phyloP scores from a whole-genome alignment of 2,888 invertebrate species.

The Tyria jacobaeae region DNA sequence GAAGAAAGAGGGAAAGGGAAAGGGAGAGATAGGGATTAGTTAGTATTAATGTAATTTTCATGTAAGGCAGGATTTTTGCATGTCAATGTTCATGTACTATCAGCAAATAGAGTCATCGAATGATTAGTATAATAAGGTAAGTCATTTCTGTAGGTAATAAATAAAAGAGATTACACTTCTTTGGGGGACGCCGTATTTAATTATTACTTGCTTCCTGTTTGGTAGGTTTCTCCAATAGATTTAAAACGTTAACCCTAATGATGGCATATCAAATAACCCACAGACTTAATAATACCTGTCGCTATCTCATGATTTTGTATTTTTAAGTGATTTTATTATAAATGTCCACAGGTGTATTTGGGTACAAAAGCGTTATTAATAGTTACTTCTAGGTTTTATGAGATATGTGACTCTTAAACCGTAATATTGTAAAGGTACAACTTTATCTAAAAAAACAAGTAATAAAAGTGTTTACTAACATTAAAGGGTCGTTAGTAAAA shows the following conservation, averaged over 20 bases:
- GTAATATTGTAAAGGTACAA: slow-evolving; percentile 2
- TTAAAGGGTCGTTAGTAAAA: neutral
- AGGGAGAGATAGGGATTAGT: too few relatives aligned
- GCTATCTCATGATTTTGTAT: slow-evolving; percentile 13
- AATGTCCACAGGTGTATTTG: slow-evolving; percentile 1
- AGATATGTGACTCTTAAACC: neutral
- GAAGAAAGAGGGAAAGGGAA: too few relatives aligned
- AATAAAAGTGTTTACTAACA: slow-evolving; percentile 6
- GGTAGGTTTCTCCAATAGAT: neutral
- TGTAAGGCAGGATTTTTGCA: too few relatives aligned
- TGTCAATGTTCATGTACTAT: too few relatives aligned
- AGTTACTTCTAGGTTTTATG: slow-evolving; percentile 2
- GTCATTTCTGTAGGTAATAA: slow-evolving; percentile 4
- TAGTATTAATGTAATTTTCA: too few relatives aligned
- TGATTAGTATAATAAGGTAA: slow-evolving; percentile 1
- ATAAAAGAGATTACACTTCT: slow-evolving; percentile 7
- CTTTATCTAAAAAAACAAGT: slow-evolving; percentile 4
- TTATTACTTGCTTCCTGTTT: neutral
- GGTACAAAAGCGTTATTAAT: slow-evolving; percentile 13
- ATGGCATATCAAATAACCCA: slow-evolving; percentile 3
- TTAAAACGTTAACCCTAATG: neutral
- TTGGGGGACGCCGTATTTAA: slow-evolving; percentile 1
- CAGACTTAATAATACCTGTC: slow-evolving; percentile 1
- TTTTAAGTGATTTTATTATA: slow-evolving; percentile 16
- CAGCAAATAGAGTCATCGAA: neutral